phyloP scores from a whole-genome alignment of 2,888 invertebrate species.

The Peribatodes rhomboidaria region DNA sequence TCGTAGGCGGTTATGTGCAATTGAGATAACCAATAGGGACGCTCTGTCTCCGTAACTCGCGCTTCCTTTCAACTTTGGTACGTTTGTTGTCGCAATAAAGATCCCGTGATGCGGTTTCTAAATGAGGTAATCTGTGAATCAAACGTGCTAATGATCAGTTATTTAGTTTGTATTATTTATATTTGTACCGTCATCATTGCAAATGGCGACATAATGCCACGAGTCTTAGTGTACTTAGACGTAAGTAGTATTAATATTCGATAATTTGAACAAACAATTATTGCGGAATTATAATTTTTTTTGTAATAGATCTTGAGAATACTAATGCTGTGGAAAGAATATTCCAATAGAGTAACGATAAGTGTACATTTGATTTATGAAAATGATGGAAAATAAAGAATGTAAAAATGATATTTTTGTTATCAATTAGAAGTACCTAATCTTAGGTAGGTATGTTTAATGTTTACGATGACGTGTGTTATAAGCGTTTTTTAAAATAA shows the following conservation, averaged over 20 bases:
- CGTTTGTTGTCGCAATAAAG: too few species aligned
- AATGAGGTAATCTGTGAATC: too few species aligned
- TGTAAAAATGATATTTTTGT: slow-evolving; percentile 34
- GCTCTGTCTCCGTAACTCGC: too few species aligned
- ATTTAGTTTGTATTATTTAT: slow-evolving; percentile 38
- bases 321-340: slow-evolving; percentile 56
- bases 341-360: slow-evolving; percentile 57
- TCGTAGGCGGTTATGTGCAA: too few species aligned
- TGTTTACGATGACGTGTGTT: neutral
- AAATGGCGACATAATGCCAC: slow-evolving; percentile 22
- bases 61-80: too few species aligned
- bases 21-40: too few species aligned
- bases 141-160: slow-evolving; percentile 20
- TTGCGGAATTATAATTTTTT: slow-evolving; percentile 39
- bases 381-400: slow-evolving; percentile 55
- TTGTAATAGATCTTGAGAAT: slow-evolving; percentile 44
- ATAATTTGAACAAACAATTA: slow-evolving; percentile 38
- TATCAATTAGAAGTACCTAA: slow-evolving; percentile 7
- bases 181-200: slow-evolving; percentile 17
- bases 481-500: neutral
- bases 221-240: slow-evolving; percentile 16
- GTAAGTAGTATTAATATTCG: slow-evolving; percentile 36
- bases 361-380: slow-evolving; percentile 53
- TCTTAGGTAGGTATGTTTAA: neutral
- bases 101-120: too few species aligned